Evolutionary conservation across 2,888 invertebrate species (phyloP).

Genomic region (Mactromeris polynyma): DNA sequence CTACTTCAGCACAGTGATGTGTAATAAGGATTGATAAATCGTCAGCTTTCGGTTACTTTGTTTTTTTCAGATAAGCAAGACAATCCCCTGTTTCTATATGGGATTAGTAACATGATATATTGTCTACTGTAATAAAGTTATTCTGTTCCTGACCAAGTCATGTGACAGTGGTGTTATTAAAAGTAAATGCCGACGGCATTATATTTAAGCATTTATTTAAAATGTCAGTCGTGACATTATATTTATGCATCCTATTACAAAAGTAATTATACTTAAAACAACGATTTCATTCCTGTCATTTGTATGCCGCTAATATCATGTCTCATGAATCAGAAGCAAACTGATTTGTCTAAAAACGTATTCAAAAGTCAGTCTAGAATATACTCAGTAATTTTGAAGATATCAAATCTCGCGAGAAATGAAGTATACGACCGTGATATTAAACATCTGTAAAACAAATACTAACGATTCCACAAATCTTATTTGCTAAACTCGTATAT

Average conservation of each 20-base stretch:
- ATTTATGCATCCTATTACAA: background rate
- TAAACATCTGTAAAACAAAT: background rate
- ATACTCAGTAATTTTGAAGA: background rate
- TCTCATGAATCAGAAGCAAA: background rate
- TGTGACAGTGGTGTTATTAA: background rate
- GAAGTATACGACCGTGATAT: background rate
- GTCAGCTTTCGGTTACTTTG: background rate
- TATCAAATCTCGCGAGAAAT: background rate
- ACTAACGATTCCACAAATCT: background rate
- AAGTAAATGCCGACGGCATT: background rate
- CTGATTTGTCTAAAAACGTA: background rate
- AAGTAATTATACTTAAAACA: background rate
- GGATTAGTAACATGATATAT: background rate
- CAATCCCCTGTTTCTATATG: background rate
- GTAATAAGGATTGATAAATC: slow-evolving; percentile 11
- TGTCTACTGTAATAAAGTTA: background rate
- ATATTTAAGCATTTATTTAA: background rate
- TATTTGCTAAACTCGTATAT: background rate
- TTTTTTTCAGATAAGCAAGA: background rate
- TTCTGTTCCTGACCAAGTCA: background rate
- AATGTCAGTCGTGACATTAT: background rate
- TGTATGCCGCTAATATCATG: too few relatives aligned
- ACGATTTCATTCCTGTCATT: too few relatives aligned
- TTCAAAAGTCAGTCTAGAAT: background rate
- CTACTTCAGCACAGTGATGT: background rate